Percentiles rank a stretch among this genome's conserved stretches.
Conservation (phyloP, 2,888 invertebrate species). For the Cosmia trapezina region DNA sequence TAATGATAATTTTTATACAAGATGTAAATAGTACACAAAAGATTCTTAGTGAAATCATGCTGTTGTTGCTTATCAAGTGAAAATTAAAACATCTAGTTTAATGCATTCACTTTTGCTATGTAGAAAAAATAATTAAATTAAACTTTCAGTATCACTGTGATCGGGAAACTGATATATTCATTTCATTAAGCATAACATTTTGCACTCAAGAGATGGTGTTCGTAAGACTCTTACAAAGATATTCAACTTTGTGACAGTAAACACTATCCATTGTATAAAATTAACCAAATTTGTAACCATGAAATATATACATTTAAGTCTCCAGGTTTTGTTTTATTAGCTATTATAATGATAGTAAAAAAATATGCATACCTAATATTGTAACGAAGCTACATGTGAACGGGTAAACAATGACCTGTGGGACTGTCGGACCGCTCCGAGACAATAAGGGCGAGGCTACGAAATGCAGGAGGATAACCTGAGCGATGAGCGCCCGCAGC, state of each 20-base stretch:
- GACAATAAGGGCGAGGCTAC: conserved; percentile 84
- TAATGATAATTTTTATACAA: conserved; percentile 89
- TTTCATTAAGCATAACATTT: conserved; percentile 73
- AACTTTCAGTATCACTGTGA: conserved; percentile 84
- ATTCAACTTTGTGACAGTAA: conserved; percentile 85
- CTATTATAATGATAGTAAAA: conserved; percentile 89
- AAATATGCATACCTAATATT: conserved; percentile 90
- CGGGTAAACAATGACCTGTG: conserved; percentile 84
- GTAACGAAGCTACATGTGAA: conserved; percentile 89
- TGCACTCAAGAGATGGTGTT: conserved; percentile 76
- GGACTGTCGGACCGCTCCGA: conserved; percentile 79
- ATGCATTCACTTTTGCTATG: conserved; percentile 78
- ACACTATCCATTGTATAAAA: conserved; percentile 88
- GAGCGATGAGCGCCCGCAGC: conserved; percentile 72
- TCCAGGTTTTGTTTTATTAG: conserved; percentile 84
- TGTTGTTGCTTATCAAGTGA: conserved; percentile 77
- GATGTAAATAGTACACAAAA: conserved; percentile 87
- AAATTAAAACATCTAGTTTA: conserved; percentile 74
- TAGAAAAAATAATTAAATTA: conserved; percentile 74
- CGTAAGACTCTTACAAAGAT: conserved; percentile 80
- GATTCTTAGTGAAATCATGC: conserved; percentile 84
- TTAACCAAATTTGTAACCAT: conserved; percentile 88
- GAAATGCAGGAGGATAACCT: conserved; percentile 75
- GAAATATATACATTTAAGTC: conserved; percentile 89
- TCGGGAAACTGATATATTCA: conserved; percentile 80